phyloP scores from a whole-genome alignment of 2,113 vertebrate species.

The Thomomys bottae region DNA sequence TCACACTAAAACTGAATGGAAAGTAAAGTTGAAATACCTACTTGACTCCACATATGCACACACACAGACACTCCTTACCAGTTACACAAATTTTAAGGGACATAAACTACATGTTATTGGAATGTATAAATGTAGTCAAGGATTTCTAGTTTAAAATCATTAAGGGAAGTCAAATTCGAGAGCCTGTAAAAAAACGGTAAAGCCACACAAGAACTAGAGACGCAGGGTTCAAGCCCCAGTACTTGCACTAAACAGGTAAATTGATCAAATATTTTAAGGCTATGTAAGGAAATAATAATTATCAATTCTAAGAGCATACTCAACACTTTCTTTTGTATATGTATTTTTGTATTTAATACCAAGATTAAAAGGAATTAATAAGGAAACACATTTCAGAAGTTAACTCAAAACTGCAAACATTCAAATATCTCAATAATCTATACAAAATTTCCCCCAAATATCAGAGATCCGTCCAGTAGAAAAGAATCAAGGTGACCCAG shows the following conservation, averaged over 20 bases:
- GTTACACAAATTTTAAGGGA: background rate
- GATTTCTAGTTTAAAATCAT: no score
- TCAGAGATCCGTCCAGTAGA: background rate
- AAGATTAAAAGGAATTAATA: background rate
- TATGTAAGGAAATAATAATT: background rate
- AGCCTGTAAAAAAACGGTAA: no score
- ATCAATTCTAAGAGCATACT: background rate
- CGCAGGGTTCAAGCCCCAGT: no score
- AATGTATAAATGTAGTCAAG: background rate
- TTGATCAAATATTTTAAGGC: background rate
- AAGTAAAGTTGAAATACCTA: no score
- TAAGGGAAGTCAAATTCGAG: no score
- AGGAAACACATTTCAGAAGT: slow-evolving; percentile 27
- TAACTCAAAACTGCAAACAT: background rate
- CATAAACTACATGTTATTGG: background rate
- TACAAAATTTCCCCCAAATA: background rate
- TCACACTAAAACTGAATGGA: no score
- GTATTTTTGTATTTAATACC: background rate
- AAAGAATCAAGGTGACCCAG: background rate
- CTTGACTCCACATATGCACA: no score
- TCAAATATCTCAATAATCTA: background rate
- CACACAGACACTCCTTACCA: background rate
- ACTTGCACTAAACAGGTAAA: no score
- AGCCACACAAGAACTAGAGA: no score
- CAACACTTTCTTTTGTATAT: background rate